phyloP scores from a whole-genome alignment of 2,797 vertebrate species.

The Pygocentrus nattereri region DNA sequence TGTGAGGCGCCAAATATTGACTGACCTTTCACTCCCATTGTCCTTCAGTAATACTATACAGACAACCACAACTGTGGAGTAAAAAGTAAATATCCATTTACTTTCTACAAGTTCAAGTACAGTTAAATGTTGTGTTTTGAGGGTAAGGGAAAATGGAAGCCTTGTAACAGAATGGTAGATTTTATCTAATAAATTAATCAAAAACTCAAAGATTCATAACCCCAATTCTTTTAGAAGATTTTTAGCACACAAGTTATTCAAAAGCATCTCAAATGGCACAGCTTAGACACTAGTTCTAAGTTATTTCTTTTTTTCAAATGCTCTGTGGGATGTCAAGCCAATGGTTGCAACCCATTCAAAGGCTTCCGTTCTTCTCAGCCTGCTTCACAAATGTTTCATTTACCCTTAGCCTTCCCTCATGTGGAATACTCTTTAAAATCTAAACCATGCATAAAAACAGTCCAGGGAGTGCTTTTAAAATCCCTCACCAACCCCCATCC shows the following conservation, averaged over 20 bases:
- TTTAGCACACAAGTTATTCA: not conserved
- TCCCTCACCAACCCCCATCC: constrained; percentile 47
- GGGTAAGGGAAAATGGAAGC: not conserved
- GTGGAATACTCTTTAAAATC: constrained; percentile 56
- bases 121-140: not conserved
- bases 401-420: constrained; percentile 23
- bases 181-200: not conserved
- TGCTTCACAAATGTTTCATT: constrained; percentile 30
- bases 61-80: constrained; percentile 7
- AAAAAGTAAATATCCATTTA: constrained; percentile 7
- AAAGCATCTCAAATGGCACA: not conserved
- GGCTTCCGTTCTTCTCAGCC: constrained; percentile 14
- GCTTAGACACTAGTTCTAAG: not conserved
- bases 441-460: constrained; percentile 57
- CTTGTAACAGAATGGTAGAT: not conserved
- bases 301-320: not conserved
- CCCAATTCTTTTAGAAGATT: no score
- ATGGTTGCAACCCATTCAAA: constrained; percentile 37
- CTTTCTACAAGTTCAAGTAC: not conserved
- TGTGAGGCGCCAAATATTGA: constrained; percentile 42
- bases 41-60: constrained; percentile 26
- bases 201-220: no score
- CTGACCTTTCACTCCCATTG: constrained; percentile 38
- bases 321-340: constrained; percentile 15
- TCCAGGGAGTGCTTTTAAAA: constrained; percentile 48